Evolutionary conservation across 2,888 invertebrate genomes (phyloP).

Genomic region (Gari tellinella): DNA sequence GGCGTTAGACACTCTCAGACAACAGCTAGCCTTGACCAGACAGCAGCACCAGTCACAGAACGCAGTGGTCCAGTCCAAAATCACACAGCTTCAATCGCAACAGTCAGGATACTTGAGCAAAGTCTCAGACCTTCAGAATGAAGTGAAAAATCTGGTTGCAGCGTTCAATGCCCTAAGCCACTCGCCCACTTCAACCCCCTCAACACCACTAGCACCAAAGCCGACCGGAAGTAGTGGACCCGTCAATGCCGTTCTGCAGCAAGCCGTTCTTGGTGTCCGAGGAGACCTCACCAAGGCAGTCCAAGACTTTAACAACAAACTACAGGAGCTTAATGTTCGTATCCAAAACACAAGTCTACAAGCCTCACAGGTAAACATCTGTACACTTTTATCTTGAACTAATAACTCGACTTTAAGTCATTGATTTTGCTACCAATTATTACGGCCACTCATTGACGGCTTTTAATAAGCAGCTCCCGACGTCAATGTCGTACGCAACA

Average conservation of each 20-base stretch:
- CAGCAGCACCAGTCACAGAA: constrained; percentile 59
- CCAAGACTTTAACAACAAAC: constrained; percentile 46
- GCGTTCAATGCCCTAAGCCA: constrained; percentile 49
- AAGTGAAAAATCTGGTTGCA: constrained; percentile 50
- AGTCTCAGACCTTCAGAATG: constrained; percentile 59
- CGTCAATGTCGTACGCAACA: no score
- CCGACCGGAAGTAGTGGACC: constrained; percentile 1
- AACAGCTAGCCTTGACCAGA: constrained; percentile 55
- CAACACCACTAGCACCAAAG: background rate
- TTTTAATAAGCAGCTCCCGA: no score
- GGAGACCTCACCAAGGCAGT: constrained; percentile 38
- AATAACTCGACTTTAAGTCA: no score
- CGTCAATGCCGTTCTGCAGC: constrained; percentile 30
- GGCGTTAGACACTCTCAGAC: constrained; percentile 47
- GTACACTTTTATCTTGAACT: no score
- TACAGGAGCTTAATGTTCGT: constrained; percentile 38
- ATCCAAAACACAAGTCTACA: constrained; percentile 38
- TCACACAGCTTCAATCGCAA: constrained; percentile 39
- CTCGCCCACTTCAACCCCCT: constrained; percentile 26
- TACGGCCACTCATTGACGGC: no score
- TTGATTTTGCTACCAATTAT: no score
- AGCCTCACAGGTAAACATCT: constrained; percentile 49
- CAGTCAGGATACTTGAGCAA: constrained; percentile 56
- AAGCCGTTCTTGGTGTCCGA: constrained; percentile 44
- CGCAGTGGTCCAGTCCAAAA: constrained; percentile 51